Evolutionary conservation across 2,888 invertebrate genomes (phyloP).

Genomic region (Smittia aterrima): DNA sequence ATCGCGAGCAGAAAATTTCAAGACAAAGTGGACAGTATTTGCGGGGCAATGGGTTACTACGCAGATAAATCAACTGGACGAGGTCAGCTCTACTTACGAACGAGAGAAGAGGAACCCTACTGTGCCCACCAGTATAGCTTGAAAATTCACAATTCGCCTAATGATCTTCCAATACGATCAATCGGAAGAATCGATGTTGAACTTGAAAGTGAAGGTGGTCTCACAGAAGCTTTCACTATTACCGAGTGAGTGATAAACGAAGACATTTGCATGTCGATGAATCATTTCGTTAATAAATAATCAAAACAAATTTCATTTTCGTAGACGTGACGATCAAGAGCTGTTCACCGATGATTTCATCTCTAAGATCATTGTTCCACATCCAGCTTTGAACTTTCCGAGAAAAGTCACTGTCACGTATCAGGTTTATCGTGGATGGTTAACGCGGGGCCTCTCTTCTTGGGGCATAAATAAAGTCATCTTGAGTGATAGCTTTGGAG

Average conservation of each 20-base stretch:
- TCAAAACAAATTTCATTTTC: constrained; percentile 41
- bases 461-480: constrained; percentile 81
- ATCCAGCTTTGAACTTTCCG: constrained; percentile 77
- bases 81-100: constrained; percentile 84
- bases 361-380: constrained; percentile 81
- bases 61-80: constrained; percentile 79
- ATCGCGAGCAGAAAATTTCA: constrained; percentile 45
- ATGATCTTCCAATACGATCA: constrained; percentile 60
- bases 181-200: constrained; percentile 75
- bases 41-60: constrained; percentile 93
- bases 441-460: constrained; percentile 75
- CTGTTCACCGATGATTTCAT: constrained; percentile 70
- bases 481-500: constrained; percentile 80
- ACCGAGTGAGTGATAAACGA: constrained; percentile 63
- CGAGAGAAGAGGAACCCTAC: constrained; percentile 88
- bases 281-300: constrained; percentile 24
- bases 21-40: constrained; percentile 58
- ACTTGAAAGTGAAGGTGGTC: constrained; percentile 73
- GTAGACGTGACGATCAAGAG: constrained; percentile 77
- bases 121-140: constrained; percentile 90
- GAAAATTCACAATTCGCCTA: constrained; percentile 70
- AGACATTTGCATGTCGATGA: not conserved
- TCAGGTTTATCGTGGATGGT: constrained; percentile 87
- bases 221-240: constrained; percentile 86
- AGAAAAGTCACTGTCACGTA: constrained; percentile 73